Conservation (phyloP, 2,113 vertebrate genomes). For the Aix galericulata region DNA sequence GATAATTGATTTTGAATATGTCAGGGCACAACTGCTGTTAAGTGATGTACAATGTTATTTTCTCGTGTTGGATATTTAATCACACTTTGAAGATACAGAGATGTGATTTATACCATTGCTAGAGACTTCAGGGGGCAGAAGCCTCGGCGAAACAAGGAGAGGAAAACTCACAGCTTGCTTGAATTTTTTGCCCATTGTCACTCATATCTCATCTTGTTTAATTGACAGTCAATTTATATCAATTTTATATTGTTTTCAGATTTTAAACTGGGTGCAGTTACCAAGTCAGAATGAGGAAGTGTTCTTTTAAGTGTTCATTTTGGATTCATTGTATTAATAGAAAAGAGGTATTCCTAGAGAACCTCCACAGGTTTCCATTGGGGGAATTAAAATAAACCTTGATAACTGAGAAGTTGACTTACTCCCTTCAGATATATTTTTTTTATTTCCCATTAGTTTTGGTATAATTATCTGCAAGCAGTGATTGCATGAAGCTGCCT, state of each 20-base stretch:
- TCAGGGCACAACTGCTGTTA: background rate
- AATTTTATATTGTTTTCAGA: background rate
- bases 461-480: background rate
- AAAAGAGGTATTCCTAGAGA: background rate
- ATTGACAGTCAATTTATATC: background rate
- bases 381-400: background rate
- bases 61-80: background rate
- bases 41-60: background rate
- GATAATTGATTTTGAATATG: constrained; percentile 14
- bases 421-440: background rate
- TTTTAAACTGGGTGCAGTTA: background rate
- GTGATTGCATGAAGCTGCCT: background rate
- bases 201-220: background rate
- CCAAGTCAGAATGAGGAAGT: background rate
- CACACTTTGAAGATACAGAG: background rate
- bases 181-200: background rate
- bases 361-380: background rate
- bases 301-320: background rate
- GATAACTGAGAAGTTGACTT: background rate
- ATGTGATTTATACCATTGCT: background rate
- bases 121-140: background rate
- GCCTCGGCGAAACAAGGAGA: background rate
- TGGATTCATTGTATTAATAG: background rate
- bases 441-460: background rate
- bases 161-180: background rate